phyloP scores from a whole-genome alignment of 2,888 invertebrate genomes.

The Clunio marinus region DNA sequence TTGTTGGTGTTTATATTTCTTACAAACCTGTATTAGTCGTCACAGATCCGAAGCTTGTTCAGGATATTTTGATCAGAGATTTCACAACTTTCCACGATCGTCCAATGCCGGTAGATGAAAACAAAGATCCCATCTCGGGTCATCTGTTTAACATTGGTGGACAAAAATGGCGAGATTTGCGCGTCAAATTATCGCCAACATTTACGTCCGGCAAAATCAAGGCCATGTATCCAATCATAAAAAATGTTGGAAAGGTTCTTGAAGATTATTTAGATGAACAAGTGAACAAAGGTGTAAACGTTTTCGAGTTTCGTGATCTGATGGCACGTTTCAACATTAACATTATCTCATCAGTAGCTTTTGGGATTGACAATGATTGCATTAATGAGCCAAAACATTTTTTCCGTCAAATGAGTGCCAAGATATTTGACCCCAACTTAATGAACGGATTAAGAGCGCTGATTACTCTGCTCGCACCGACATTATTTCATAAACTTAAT shows the following conservation, averaged over 20 bases:
- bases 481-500: conserved; percentile 41
- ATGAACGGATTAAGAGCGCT: conserved; percentile 42
- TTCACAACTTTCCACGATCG: conserved; percentile 63
- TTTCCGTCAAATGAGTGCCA: conserved; percentile 45
- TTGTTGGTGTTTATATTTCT: conserved; percentile 60
- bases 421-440: conserved; percentile 40
- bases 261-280: conserved; percentile 50
- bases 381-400: conserved; percentile 49
- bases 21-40: conserved; percentile 59
- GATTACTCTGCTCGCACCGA: conserved; percentile 44
- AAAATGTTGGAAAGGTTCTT: conserved; percentile 56
- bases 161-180: conserved; percentile 59
- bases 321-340: conserved; percentile 49
- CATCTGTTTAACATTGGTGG: conserved; percentile 59
- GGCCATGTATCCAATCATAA: conserved; percentile 59
- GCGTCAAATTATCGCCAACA: conserved; percentile 61
- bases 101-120: conserved; percentile 59
- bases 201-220: conserved; percentile 66
- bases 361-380: conserved; percentile 51
- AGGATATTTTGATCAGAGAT: conserved; percentile 59
- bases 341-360: conserved; percentile 52
- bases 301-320: conserved; percentile 52
- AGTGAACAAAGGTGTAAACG: conserved; percentile 47
- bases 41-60: conserved; percentile 60
- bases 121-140: conserved; percentile 59